phyloP scores from a whole-genome alignment of 2,113 vertebrate genomes.

The Triplophysa siluroides region DNA sequence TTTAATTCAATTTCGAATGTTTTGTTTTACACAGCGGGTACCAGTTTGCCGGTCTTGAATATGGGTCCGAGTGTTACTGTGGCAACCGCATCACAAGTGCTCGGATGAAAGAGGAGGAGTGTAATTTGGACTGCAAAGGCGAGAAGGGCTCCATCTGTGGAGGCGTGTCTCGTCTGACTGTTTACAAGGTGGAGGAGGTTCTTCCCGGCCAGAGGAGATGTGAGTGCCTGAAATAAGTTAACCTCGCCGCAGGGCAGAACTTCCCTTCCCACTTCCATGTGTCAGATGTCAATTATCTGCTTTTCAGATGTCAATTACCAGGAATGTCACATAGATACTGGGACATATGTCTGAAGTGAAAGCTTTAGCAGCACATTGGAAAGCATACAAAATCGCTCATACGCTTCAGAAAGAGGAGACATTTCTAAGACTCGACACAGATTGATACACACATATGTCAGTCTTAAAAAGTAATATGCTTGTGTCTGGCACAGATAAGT shows the following conservation, averaged over 20 bases:
- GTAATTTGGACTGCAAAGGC: conserved; percentile 82
- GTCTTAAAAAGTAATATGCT: conserved; percentile 1
- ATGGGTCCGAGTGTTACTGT: conserved; percentile 84
- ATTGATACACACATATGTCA: neutral
- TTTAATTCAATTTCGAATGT: conserved; percentile 11
- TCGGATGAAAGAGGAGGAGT: conserved; percentile 69
- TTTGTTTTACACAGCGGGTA: conserved; percentile 75
- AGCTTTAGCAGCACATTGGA: neutral
- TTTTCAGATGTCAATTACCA: neutral
- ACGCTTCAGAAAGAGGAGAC: neutral
- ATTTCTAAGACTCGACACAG: neutral
- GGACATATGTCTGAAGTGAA: neutral
- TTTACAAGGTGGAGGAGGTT: conserved; percentile 77
- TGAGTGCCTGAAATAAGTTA: conserved; percentile 65
- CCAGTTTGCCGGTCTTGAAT: conserved; percentile 77
- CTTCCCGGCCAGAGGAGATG: conserved; percentile 62
- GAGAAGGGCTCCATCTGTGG: conserved; percentile 79
- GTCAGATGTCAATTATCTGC: neutral
- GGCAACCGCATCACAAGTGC: conserved; percentile 75
- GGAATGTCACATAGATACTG: neutral
- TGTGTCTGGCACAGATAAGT: conserved; percentile 17
- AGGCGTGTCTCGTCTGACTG: conserved; percentile 77
- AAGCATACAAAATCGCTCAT: neutral
- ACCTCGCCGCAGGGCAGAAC: neutral
- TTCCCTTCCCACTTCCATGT: neutral